Evolutionary conservation across 1,140 invertebrate genomes (phyloP).

Genomic region (Ostrea edulis): DNA sequence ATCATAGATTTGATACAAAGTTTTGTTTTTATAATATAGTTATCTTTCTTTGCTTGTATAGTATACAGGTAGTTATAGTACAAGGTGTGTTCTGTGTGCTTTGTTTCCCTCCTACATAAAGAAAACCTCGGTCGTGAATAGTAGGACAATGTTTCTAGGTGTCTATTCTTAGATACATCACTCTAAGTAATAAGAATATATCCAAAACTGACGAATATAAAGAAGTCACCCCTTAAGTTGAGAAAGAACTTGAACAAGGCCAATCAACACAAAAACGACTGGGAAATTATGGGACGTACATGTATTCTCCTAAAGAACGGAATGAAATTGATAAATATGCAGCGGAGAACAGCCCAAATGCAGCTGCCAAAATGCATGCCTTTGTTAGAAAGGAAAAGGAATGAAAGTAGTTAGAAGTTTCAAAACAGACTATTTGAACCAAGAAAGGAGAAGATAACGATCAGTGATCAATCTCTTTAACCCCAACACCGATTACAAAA

Average conservation of each 20-base stretch:
- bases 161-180: neutral
- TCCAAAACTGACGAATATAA: neutral
- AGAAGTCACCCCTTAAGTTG: neutral
- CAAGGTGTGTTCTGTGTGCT: neutral
- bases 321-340: conserved; percentile 46
- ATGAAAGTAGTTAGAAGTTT: neutral
- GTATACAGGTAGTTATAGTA: neutral
- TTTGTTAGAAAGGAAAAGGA: neutral
- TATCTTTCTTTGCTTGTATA: neutral
- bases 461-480: no score
- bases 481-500: no score
- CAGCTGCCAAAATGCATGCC: neutral
- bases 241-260: neutral
- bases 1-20: neutral
- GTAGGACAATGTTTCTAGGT: neutral
- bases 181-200: neutral
- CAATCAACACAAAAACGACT: neutral
- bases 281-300: conserved; percentile 8
- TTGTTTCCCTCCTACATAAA: neutral
- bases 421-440: neutral
- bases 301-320: neutral
- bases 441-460: no score
- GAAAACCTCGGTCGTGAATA: neutral
- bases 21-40: neutral
- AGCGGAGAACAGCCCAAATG: conserved; percentile 11